Evolutionary conservation across 2,888 invertebrate genomes (phyloP).

Genomic region (Dicranocentrus wangi): DNA sequence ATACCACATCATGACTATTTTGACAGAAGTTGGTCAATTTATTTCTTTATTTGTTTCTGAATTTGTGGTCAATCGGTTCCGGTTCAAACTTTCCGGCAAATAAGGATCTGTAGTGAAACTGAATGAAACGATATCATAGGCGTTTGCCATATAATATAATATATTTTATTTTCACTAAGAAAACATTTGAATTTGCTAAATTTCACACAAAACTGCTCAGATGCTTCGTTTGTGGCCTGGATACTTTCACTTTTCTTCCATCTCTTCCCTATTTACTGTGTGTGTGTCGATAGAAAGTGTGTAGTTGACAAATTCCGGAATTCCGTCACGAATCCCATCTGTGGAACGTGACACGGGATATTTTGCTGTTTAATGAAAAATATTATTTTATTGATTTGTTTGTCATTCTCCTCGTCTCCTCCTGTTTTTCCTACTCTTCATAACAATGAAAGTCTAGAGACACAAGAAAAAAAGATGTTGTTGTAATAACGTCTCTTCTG

Average conservation of each 20-base stretch:
- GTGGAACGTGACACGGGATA: constrained; percentile 65
- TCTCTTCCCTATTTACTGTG: no score
- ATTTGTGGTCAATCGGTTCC: no score
- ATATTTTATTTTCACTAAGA: no score
- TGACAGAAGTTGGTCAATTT: constrained; percentile 47
- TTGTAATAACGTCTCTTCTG: constrained; percentile 7
- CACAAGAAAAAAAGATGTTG: constrained; percentile 1
- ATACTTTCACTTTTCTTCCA: no score
- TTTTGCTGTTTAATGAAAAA: constrained; percentile 68
- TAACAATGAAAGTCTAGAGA: constrained; percentile 6
- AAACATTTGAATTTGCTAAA: no score
- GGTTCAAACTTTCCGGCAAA: no score
- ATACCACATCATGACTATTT: constrained; percentile 58
- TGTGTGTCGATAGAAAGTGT: no score
- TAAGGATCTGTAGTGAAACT: no score
- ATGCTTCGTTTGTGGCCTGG: no score
- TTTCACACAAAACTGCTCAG: no score
- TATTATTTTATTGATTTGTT: constrained; percentile 70
- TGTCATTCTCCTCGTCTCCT: constrained; percentile 46
- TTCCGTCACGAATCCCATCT: constrained; percentile 59
- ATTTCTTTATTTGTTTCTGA: background rate
- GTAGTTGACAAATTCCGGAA: constrained; percentile 47
- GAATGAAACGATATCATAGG: no score
- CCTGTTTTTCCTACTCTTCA: constrained; percentile 21
- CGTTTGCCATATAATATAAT: no score